phyloP scores from a whole-genome alignment of 2,113 vertebrate genomes.

The Nothobranchius furzeri region DNA sequence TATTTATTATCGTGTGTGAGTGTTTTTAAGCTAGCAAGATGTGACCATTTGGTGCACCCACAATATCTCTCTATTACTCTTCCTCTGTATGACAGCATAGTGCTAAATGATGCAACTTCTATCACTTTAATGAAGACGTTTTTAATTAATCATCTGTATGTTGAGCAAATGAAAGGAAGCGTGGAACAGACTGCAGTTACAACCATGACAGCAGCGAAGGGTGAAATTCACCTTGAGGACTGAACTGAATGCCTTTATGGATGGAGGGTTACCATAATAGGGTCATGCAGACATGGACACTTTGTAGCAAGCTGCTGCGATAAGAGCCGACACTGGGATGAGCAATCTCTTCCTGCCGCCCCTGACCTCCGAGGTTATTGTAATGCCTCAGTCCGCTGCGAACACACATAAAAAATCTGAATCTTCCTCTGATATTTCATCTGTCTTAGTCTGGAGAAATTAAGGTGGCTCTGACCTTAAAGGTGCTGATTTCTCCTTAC shows the following conservation, averaged over 20 bases:
- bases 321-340: conserved; percentile 60
- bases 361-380: conserved; percentile 57
- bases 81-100: no score
- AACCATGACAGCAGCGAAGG: conserved; percentile 50
- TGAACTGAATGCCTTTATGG: conserved; percentile 32
- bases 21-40: no score
- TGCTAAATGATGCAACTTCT: no score
- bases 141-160: conserved; percentile 48
- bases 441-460: conserved; percentile 48
- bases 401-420: conserved; percentile 52
- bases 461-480: conserved; percentile 34
- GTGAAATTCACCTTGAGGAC: conserved; percentile 65
- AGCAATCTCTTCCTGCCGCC: conserved; percentile 52
- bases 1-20: not conserved
- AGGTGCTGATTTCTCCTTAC: conserved; percentile 41
- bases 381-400: conserved; percentile 35
- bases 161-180: conserved; percentile 49
- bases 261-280: conserved; percentile 42
- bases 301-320: conserved; percentile 39
- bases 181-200: conserved; percentile 21
- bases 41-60: conserved; percentile 31
- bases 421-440: conserved; percentile 42
- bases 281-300: conserved; percentile 32
- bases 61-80: no score
- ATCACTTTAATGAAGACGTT: conserved; percentile 37